Conservation (phyloP, 1,140 invertebrate genomes). For the Charaxes varanes region DNA sequence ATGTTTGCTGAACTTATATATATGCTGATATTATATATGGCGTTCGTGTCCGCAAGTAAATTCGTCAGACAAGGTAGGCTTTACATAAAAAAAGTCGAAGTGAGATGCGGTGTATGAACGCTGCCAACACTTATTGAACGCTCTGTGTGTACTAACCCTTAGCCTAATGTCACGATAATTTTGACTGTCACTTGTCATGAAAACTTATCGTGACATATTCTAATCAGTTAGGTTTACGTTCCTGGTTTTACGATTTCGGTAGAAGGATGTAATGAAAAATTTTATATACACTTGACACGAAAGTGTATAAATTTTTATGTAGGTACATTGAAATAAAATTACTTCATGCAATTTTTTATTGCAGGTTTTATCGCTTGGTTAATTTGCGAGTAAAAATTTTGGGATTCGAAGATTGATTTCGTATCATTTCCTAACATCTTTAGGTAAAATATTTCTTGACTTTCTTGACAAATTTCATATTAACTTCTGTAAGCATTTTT, state of each 20-base stretch:
- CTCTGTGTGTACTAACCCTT: too few species aligned
- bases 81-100: too few species aligned
- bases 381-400: not conserved
- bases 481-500: too few species aligned
- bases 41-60: too few species aligned
- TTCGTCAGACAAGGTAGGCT: too few species aligned
- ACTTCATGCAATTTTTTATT: not conserved
- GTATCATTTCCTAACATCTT: too few species aligned
- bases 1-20: constrained; percentile 23
- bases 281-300: constrained; percentile 9
- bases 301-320: constrained; percentile 6
- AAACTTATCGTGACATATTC: constrained; percentile 18
- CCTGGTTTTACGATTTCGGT: constrained; percentile 5
- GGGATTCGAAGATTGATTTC: too few species aligned
- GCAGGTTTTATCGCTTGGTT: not conserved
- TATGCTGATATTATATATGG: too few species aligned
- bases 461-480: too few species aligned
- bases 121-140: too few species aligned
- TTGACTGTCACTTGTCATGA: constrained; percentile 20
- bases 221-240: constrained; percentile 10
- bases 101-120: too few species aligned
- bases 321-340: not conserved
- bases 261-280: constrained; percentile 4
- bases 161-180: constrained; percentile 15
- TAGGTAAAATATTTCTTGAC: too few species aligned